These are phyloP conservation scores for Eupithecia vulgata DNA, from an alignment of 2,888 invertebrate genomes.

Conservation along the genomic window DNA sequence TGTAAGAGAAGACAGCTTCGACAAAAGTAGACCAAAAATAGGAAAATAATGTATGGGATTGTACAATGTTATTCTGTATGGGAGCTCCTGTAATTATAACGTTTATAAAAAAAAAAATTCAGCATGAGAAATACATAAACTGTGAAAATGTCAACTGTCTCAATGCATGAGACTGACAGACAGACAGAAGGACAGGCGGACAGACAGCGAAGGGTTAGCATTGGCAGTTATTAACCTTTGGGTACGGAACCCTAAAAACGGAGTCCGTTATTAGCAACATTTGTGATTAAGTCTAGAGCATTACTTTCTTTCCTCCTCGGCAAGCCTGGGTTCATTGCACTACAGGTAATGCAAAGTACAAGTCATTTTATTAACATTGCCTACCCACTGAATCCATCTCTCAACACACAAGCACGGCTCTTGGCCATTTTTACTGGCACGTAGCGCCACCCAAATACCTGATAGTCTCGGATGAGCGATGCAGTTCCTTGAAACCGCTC, in stretches of 20 bases:
- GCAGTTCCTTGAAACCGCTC: slow-evolving; percentile 56
- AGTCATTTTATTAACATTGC: background rate
- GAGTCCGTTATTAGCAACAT: background rate
- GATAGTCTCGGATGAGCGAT: slow-evolving; percentile 43
- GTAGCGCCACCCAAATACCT: slow-evolving; percentile 46
- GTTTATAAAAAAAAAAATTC: too few species aligned
- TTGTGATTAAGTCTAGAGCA: background rate
- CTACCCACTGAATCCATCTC: slow-evolving; percentile 23
- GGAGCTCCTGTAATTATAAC: too few species aligned
- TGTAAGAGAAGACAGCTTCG: too few species aligned
- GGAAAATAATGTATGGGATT: too few species aligned
- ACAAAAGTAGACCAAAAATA: too few species aligned
- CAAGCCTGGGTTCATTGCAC: background rate
- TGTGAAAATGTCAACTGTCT: too few species aligned
- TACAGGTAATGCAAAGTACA: background rate
- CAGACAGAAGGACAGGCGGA: too few species aligned
- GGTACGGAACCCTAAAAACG: background rate
- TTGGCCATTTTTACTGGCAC: slow-evolving; percentile 41
- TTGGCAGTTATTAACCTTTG: too few species aligned
- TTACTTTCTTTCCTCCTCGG: background rate
- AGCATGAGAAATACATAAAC: too few species aligned
- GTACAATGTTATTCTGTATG: too few species aligned
- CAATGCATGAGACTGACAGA: too few species aligned
- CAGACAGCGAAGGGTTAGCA: too few species aligned
- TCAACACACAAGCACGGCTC: slow-evolving; percentile 25